Percentiles rank a stretch among this genome's conserved stretches.
Evolutionary conservation across 2,797 vertebrate species (phyloP).

Genomic region (Xenentodon cancila): DNA sequence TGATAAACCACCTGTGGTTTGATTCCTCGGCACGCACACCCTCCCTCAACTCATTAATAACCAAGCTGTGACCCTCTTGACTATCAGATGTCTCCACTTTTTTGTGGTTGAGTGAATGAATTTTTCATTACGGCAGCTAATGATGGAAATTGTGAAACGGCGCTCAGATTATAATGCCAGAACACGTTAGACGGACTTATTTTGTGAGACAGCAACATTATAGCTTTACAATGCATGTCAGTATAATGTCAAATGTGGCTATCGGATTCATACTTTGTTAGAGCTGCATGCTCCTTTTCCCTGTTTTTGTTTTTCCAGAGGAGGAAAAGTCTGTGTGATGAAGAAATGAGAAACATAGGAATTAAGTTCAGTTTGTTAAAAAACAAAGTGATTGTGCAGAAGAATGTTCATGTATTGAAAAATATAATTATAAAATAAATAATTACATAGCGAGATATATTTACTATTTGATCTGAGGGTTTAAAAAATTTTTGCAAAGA

Average conservation of each 20-base stretch:
- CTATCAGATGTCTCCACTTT: slow-evolving; percentile 46
- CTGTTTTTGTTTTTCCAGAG: background rate
- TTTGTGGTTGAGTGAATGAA: slow-evolving; percentile 52
- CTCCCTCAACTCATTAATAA: slow-evolving; percentile 46
- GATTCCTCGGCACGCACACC: slow-evolving; percentile 24
- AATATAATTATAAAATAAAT: no score
- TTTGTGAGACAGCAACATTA: slow-evolving; percentile 10
- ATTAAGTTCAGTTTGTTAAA: background rate
- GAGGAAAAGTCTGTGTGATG: background rate
- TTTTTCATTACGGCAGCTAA: slow-evolving; percentile 49
- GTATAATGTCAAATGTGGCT: slow-evolving; percentile 53
- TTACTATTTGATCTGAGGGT: no score
- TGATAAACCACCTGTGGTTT: slow-evolving; percentile 45
- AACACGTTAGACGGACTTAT: slow-evolving; percentile 15
- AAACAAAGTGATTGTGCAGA: no score
- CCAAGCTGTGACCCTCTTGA: slow-evolving; percentile 49
- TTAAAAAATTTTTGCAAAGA: no score
- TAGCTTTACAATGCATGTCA: slow-evolving; percentile 44
- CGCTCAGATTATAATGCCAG: slow-evolving; percentile 29
- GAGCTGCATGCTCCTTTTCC: slow-evolving; percentile 24
- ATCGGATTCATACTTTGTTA: slow-evolving; percentile 46
- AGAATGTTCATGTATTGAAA: no score
- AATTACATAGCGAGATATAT: no score
- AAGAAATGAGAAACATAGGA: background rate
- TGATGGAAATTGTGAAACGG: slow-evolving; percentile 30